These are phyloP conservation scores for Polyommatus iphigenia DNA, from an alignment of 2,888 invertebrate genomes.

Conservation along the genomic window DNA sequence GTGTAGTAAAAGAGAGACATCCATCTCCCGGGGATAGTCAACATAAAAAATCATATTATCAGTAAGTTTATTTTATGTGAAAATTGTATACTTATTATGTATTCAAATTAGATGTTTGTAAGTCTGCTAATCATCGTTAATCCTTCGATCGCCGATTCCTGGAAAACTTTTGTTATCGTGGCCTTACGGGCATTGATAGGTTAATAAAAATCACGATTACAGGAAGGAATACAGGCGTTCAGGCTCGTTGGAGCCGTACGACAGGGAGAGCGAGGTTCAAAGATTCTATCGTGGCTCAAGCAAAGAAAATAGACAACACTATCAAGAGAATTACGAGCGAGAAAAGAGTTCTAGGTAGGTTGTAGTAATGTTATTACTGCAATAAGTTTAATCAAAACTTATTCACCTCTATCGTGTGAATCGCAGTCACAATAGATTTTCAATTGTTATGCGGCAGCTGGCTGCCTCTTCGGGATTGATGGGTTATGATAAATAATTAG, in stretches of 20 bases:
- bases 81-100: neutral
- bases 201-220: slow-evolving; percentile 32
- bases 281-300: slow-evolving; percentile 72
- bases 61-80: slow-evolving; percentile 53
- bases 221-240: slow-evolving; percentile 66
- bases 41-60: slow-evolving; percentile 68
- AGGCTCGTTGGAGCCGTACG: slow-evolving; percentile 57
- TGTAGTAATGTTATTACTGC: neutral
- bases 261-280: slow-evolving; percentile 65
- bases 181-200: no score
- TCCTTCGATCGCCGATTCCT: no score
- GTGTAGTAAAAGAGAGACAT: slow-evolving; percentile 69
- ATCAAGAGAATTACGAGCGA: slow-evolving; percentile 56
- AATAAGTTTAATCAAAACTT: neutral
- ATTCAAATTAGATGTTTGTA: neutral
- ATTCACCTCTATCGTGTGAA: no score
- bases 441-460: no score
- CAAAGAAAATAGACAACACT: slow-evolving; percentile 60
- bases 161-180: no score
- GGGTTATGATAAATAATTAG: no score
- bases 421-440: no score
- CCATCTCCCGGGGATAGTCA: slow-evolving; percentile 61
- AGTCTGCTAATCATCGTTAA: neutral
- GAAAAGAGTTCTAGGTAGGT: slow-evolving; percentile 48
- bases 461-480: no score